A percentile compares a stretch with the other conserved stretches of the same genome.
Conservation (phyloP, 2,113 vertebrate genomes). For the Eira barbara region DNA sequence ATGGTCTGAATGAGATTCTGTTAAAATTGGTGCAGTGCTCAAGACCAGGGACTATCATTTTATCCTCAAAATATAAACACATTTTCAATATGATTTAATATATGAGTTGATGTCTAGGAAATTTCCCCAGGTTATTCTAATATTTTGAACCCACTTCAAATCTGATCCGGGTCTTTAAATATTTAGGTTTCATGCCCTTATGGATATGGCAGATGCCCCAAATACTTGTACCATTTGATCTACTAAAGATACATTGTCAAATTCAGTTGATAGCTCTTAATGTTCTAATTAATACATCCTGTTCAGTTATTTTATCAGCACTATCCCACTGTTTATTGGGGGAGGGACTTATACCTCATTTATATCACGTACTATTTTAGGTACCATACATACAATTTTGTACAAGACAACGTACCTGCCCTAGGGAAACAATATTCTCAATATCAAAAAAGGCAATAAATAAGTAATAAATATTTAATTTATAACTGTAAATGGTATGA, state of each 20-base stretch:
- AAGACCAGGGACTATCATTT: neutral
- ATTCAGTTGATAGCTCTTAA: neutral
- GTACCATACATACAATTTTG: neutral
- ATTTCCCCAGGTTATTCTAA: neutral
- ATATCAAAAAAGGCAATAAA: neutral
- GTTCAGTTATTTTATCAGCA: neutral
- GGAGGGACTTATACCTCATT: neutral
- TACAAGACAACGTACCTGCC: neutral
- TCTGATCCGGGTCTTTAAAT: neutral
- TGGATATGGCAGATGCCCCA: neutral
- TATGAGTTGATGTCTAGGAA: neutral
- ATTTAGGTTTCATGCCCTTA: neutral
- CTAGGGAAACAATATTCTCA: neutral
- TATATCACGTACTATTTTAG: neutral
- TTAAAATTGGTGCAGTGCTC: neutral
- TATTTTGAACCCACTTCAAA: neutral
- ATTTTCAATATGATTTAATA: neutral
- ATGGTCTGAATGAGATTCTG: neutral
- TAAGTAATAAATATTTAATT: neutral
- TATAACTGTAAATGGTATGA: too few relatives aligned
- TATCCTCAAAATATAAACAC: neutral
- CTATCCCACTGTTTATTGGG: neutral
- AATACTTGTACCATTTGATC: neutral
- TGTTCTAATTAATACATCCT: neutral
- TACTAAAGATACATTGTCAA: neutral